These are phyloP conservation scores for Etheostoma nigrum DNA, from an alignment of 2,797 vertebrate genomes.

Conservation along the genomic window DNA sequence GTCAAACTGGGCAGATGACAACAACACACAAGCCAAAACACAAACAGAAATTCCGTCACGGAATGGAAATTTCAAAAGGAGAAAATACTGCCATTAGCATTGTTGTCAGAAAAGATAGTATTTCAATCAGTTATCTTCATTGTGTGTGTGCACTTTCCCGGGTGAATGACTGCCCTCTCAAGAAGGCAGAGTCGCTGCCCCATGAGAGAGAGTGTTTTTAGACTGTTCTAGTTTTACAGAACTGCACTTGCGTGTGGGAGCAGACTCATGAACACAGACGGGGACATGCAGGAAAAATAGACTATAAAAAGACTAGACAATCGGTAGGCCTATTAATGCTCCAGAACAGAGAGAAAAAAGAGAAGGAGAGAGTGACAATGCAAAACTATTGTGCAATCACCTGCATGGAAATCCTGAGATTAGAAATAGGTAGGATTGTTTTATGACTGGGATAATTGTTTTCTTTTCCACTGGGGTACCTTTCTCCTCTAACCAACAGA, in stretches of 20 bases:
- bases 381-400: constrained; percentile 22
- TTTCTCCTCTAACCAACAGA: constrained; percentile 23
- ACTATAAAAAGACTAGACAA: constrained; percentile 67
- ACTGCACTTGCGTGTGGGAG: constrained; percentile 53
- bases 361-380: constrained; percentile 21
- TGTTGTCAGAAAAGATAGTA: too few relatives aligned
- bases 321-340: constrained; percentile 48
- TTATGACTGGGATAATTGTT: constrained; percentile 1
- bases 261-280: constrained; percentile 52
- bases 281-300: constrained; percentile 55
- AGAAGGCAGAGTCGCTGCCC: constrained; percentile 66
- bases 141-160: constrained; percentile 27
- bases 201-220: constrained; percentile 71
- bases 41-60: too few relatives aligned
- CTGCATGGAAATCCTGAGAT: constrained; percentile 31
- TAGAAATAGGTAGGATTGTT: constrained; percentile 2
- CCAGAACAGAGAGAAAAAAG: constrained; percentile 27
- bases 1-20: too few relatives aligned
- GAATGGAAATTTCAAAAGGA: too few relatives aligned
- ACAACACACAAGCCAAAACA: too few relatives aligned
- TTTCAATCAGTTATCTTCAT: too few relatives aligned
- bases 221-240: constrained; percentile 72
- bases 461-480: background rate
- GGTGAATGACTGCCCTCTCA: constrained; percentile 65
- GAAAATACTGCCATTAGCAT: too few relatives aligned